phyloP scores from a whole-genome alignment of 2,113 vertebrate genomes.

The Tapirus terrestris region DNA sequence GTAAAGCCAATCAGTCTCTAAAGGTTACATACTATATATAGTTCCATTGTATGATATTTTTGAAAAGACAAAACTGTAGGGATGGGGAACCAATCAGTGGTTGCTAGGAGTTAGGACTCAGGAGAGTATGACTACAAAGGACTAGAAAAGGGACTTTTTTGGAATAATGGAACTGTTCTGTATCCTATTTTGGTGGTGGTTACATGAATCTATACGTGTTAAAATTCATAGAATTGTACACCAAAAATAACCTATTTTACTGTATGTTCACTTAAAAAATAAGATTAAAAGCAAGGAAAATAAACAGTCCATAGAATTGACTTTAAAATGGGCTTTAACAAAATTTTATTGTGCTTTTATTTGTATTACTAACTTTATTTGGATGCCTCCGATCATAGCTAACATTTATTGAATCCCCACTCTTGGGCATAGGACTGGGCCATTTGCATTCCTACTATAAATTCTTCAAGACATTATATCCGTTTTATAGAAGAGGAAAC shows the following conservation, averaged over 20 bases:
- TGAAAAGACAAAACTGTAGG: background rate
- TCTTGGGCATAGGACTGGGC: background rate
- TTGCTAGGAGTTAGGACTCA: background rate
- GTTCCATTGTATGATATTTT: constrained; percentile 15
- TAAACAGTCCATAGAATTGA: background rate
- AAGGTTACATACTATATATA: background rate
- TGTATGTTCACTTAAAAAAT: constrained; percentile 11
- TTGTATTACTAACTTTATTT: constrained; percentile 30
- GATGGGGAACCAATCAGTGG: background rate
- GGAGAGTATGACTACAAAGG: background rate
- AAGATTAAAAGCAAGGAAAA: constrained; percentile 6
- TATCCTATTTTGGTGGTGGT: background rate
- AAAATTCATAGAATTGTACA: background rate
- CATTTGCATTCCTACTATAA: background rate
- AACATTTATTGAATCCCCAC: background rate
- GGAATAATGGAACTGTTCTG: background rate
- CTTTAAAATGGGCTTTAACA: background rate
- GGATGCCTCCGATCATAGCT: background rate
- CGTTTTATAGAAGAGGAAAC: background rate
- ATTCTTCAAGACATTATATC: constrained; percentile 8
- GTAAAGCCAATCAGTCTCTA: background rate
- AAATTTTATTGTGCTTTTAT: constrained; percentile 7
- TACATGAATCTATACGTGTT: background rate
- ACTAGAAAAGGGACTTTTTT: background rate
- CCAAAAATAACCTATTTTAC: background rate